Evolutionary conservation across 2,888 invertebrate species (phyloP), one percentile per base, ranked within the genome.

Genomic region (Rhorus exstirpatorius): DNA sequence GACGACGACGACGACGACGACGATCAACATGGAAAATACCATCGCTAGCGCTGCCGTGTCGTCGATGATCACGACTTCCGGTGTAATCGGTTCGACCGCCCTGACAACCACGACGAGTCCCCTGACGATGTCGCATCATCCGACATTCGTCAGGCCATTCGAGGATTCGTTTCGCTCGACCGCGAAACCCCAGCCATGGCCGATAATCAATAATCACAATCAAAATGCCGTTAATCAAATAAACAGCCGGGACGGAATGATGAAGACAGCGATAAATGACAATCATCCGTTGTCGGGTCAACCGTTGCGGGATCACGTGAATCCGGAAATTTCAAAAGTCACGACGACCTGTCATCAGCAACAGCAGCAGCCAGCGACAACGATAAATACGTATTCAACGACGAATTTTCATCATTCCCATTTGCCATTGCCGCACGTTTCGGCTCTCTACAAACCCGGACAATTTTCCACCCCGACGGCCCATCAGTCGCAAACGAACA

Each of bases 71-170:
- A 46, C 76, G n/a, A 74, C 76, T 53, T 84, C 74, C n/a, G n/a
- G 55, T 26, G 74, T 79, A 0, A 81, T 79, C 49, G 81, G 85
- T 2, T 68, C 83, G 1, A 79, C 81, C 1, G 53, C 76, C 19
- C 51, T 60, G n/a, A 84, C 84, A 14, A 83, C 83, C 10, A 75
- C 76, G 19, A 74, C 77, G 21, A 31, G 6, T 31, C 31, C 31
- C 31, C 6, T 24, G 31, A 49, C 70, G 41, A 7, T 44, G 7
- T 17, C 70, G 1, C 71, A 58, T 31, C 91, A 91, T 68, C 92
- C 91, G 14, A 87, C 91, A 8, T 93, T 93, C 74, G 93, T 93
- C 19, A 87, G 93, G 31, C 93, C 93, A 0, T 93, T 93, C 81
- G 93, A 93, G 71, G 93, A 93, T 71, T 92, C 90, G 3, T 92